These are phyloP conservation scores for Leucophenga maculata DNA, from an alignment of 2,888 invertebrate species.

Conservation along the genomic window DNA sequence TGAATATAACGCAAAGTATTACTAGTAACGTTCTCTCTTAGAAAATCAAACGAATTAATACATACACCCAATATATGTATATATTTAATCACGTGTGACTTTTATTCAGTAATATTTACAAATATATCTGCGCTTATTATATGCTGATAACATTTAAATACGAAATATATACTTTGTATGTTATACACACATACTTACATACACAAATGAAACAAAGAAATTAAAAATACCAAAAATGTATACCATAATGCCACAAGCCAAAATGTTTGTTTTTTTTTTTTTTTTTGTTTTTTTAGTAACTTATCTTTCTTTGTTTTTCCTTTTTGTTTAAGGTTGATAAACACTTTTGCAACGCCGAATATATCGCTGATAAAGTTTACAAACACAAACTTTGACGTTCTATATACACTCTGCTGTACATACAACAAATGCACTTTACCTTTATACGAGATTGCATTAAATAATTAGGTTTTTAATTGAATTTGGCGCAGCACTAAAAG, in stretches of 20 bases:
- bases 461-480: background rate
- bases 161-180: background rate
- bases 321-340: constrained; percentile 1
- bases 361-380: background rate
- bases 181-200: too few relatives aligned
- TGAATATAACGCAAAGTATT: too few relatives aligned
- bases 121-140: background rate
- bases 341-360: background rate
- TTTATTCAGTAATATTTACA: background rate
- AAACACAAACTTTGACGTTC: too few relatives aligned
- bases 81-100: background rate
- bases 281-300: background rate
- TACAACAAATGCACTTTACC: too few relatives aligned
- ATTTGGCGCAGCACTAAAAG: too few relatives aligned
- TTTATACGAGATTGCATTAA: background rate
- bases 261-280: background rate
- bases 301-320: background rate
- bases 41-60: too few relatives aligned
- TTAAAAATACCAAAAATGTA: background rate
- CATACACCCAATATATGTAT: background rate
- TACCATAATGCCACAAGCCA: too few relatives aligned
- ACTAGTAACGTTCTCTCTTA: too few relatives aligned
- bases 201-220: constrained; percentile 1
- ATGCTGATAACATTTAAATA: background rate
- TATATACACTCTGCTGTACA: too few relatives aligned